phyloP scores from a whole-genome alignment of 2,888 invertebrate species.

The Drosophila maculinotata region DNA sequence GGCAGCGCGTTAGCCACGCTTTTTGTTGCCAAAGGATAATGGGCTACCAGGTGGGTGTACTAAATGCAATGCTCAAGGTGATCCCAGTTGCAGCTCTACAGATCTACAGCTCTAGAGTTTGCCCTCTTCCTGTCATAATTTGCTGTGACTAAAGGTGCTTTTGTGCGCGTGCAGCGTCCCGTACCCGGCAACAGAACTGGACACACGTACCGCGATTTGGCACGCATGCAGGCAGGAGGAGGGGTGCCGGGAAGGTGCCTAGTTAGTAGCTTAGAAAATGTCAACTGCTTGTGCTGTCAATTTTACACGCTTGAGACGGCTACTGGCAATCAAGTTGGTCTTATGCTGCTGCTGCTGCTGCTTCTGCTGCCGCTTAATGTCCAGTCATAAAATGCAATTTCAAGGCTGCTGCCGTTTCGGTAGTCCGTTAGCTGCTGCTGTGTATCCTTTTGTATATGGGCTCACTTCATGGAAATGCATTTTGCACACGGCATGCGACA shows the following conservation, averaged over 20 bases:
- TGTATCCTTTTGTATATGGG: slow-evolving; percentile 37
- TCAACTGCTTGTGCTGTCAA: slow-evolving; percentile 60
- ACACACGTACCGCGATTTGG: slow-evolving; percentile 71
- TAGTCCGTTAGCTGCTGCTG: slow-evolving; percentile 50
- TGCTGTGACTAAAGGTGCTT: slow-evolving; percentile 72
- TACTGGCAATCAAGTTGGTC: slow-evolving; percentile 1
- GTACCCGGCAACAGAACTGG: slow-evolving; percentile 48
- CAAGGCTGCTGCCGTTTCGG: slow-evolving; percentile 70
- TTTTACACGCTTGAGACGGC: slow-evolving; percentile 53
- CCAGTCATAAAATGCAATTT: slow-evolving; percentile 71
- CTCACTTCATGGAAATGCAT: slow-evolving; percentile 53
- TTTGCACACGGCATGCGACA: slow-evolving; percentile 31
- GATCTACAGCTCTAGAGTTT: too few relatives aligned
- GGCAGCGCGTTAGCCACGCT: slow-evolving; percentile 59
- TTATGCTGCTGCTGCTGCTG: slow-evolving; percentile 4
- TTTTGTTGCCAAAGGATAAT: slow-evolving; percentile 73
- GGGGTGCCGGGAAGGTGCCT: slow-evolving; percentile 27
- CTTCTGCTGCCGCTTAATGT: slow-evolving; percentile 56
- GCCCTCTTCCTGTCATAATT: slow-evolving; percentile 56
- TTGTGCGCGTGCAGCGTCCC: slow-evolving; percentile 56
- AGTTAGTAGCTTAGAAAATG: slow-evolving; percentile 74
- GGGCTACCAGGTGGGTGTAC: slow-evolving; percentile 73
- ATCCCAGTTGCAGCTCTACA: slow-evolving; percentile 1
- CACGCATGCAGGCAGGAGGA: slow-evolving; percentile 65
- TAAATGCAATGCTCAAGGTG: slow-evolving; percentile 61